These are phyloP conservation scores for Myopa testacea DNA, from an alignment of 2,888 invertebrate genomes.

Conservation along the genomic window DNA sequence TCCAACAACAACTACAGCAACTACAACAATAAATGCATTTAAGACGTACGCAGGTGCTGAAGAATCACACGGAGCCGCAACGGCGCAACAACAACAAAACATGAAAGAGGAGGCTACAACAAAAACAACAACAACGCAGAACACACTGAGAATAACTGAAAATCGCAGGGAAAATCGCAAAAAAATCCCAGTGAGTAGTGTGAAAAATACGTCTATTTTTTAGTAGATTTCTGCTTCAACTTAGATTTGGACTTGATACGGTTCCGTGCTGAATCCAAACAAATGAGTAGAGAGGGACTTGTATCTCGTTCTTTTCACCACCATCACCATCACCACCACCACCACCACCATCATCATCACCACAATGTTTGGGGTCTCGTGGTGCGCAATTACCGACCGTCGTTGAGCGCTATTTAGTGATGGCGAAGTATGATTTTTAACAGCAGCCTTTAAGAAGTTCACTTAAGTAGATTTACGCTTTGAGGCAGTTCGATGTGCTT, in stretches of 20 bases:
- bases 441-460: neutral
- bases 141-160: neutral
- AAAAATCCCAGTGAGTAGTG: too few relatives aligned
- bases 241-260: neutral
- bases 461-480: neutral
- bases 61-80: neutral
- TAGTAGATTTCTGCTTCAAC: neutral
- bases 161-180: too few relatives aligned
- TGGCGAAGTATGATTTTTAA: neutral
- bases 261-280: neutral
- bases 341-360: neutral
- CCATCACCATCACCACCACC: neutral
- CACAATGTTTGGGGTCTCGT: neutral
- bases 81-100: slow-evolving; percentile 1
- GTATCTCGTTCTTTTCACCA: neutral
- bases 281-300: neutral
- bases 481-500: neutral
- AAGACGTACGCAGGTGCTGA: neutral
- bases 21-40: neutral
- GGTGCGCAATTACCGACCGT: neutral
- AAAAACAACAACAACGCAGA: neutral
- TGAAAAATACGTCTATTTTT: too few relatives aligned
- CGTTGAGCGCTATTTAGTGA: neutral
- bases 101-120: neutral
- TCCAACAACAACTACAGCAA: too few relatives aligned